Evolutionary conservation across 2,888 invertebrate genomes (phyloP), one percentile per base, ranked within the genome.

Genomic region (Miltochrista miniata): DNA sequence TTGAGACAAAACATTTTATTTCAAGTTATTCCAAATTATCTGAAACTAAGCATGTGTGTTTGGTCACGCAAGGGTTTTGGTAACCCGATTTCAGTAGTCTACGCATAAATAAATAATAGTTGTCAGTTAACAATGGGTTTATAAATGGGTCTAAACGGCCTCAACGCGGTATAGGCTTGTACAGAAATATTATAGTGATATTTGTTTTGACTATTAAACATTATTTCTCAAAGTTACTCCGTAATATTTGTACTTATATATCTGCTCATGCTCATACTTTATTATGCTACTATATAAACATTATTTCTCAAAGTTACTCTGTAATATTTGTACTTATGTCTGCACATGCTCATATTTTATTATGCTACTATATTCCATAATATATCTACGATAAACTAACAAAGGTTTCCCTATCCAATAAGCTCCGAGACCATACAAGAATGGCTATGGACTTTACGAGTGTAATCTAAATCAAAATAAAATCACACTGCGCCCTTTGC

Each of bases 401-500:
- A 36, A 45, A 35, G 41, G 37, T 35, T 15, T 4, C 38, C 18
- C 30, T 29, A 45, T 24, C 24, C 36, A 41, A 37, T 41, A 45
- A 37, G 29, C 12, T 3, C 31, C 8, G 36, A 36, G 14, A 48
- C 39, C 62, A 53, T 53, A 53, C 33, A 47, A 39, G 49, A 61
- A 58, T 51, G 57, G 36, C 37, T 43, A 53, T 68, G 52, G 51
- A 59, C 50, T 64, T 68, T 64, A 68, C 43, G 56, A 56, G 48
- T 59, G 65, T 62, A 71, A 67, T 10, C 70, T 74, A 74, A 78
- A 77, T 79, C 81, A 78, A 78, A 78, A 75, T 71, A 75, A 81
- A 82, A 65, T 68, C 63, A 59, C 60, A 46, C 76, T 71, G 61
- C 45, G 41, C 68, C 73, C 77, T 73, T 73, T 66, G 63, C 75